phyloP scores from a whole-genome alignment of 2,888 invertebrate species.

The Maniola hyperantus region DNA sequence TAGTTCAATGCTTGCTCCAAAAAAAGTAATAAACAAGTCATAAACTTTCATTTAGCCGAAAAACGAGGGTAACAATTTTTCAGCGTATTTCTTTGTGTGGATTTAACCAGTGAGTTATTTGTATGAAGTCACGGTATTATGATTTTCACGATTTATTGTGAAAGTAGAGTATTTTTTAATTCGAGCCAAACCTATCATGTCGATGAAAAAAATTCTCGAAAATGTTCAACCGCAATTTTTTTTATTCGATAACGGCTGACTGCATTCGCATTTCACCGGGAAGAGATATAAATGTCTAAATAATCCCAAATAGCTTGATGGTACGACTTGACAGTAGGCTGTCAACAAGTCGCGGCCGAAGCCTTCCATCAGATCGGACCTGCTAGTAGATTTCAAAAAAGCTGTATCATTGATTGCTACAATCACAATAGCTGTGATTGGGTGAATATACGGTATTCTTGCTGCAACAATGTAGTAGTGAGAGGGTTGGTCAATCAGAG shows the following conservation, averaged over 20 bases:
- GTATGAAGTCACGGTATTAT: conserved; percentile 1
- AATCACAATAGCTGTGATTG: no score
- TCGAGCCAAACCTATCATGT: not conserved
- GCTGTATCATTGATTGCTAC: no score
- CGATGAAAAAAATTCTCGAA: not conserved
- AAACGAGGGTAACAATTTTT: not conserved
- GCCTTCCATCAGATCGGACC: no score
- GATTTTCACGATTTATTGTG: not conserved
- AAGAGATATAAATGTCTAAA: not conserved
- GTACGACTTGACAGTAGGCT: no score
- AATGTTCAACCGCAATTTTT: not conserved
- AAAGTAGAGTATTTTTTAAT: not conserved
- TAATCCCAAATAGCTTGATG: no score
- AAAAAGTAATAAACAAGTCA: conserved; percentile 2
- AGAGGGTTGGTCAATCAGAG: no score
- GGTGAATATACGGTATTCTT: no score
- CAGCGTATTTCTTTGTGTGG: not conserved
- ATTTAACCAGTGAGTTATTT: conserved; percentile 10
- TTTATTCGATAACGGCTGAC: not conserved
- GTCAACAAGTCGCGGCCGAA: no score
- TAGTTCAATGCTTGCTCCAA: not conserved
- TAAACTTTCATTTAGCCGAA: conserved; percentile 6
- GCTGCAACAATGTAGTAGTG: no score
- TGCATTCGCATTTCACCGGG: not conserved
- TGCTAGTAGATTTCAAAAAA: no score